phyloP scores from a whole-genome alignment of 37 sponge, comb jelly and placozoan species.

The Aplysina aerophoba region DNA sequence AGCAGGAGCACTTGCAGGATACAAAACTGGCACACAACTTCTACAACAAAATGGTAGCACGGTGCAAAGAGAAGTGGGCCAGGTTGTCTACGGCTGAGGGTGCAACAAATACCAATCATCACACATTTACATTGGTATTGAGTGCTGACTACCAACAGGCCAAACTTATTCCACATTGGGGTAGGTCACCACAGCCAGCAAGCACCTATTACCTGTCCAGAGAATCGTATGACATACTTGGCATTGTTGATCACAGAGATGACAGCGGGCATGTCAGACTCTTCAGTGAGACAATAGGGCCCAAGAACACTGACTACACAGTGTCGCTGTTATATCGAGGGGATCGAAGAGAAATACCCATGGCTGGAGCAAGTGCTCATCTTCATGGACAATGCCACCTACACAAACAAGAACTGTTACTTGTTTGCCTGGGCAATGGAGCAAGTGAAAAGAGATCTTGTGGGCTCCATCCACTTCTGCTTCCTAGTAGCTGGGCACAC shows the following conservation, averaged over 20 bases:
- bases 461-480: conserved; percentile 28
- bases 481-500: conserved; percentile 63
- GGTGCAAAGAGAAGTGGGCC: conserved; percentile 38
- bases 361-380: conserved; percentile 48
- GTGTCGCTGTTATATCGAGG: conserved; percentile 16
- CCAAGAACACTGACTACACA: conserved; percentile 59
- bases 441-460: not conserved
- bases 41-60: not conserved
- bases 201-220: conserved; percentile 45
- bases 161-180: conserved; percentile 54
- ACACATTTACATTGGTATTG: conserved; percentile 18
- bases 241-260: conserved; percentile 43
- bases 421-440: conserved; percentile 49
- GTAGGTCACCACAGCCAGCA: conserved; percentile 39
- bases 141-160: conserved; percentile 44
- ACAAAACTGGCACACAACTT: conserved; percentile 18
- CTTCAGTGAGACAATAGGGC: conserved; percentile 8
- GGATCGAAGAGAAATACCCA: not conserved
- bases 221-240: conserved; percentile 38
- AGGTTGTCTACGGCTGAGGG: not conserved
- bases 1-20: conserved; percentile 14
- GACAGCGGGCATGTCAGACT: not conserved
- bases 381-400: conserved; percentile 53
- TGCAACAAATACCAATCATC: not conserved
- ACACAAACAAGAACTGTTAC: conserved; percentile 51